Percentiles rank a stretch among this genome's conserved stretches.
phyloP scores from a whole-genome alignment of 1,140 invertebrate genomes.

The Aphaenogaster rudis region DNA sequence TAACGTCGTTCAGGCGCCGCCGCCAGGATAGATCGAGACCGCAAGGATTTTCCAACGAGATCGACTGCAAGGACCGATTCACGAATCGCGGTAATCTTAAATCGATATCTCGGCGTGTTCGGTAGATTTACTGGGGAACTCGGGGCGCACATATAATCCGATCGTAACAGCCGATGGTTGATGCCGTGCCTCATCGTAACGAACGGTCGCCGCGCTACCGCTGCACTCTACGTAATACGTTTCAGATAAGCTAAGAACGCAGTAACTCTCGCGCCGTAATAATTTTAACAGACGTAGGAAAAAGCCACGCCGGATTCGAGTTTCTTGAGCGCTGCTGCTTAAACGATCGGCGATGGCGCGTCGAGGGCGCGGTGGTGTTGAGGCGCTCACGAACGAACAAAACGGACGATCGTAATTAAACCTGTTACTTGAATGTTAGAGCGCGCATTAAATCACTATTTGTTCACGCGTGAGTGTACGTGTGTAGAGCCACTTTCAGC shows the following conservation, averaged over 20 bases:
- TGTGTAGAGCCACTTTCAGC: too few relatives aligned
- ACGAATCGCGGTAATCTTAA: conserved; percentile 58
- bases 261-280: conserved; percentile 65
- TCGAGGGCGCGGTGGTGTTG: background rate
- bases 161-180: conserved; percentile 61
- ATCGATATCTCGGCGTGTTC: conserved; percentile 62
- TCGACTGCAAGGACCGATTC: conserved; percentile 27
- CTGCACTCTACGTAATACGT: conserved; percentile 65
- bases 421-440: conserved; percentile 2
- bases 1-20: background rate
- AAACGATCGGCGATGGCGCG: conserved; percentile 2
- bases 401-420: conserved; percentile 13
- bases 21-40: conserved; percentile 3
- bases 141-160: conserved; percentile 57
- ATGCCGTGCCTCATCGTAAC: conserved; percentile 65
- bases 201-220: conserved; percentile 49
- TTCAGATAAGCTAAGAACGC: conserved; percentile 56
- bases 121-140: conserved; percentile 57
- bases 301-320: conserved; percentile 34
- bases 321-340: conserved; percentile 10
- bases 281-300: conserved; percentile 55
- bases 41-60: conserved; percentile 14
- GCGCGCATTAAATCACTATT: background rate
- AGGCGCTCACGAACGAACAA: background rate
- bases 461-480: background rate